Evolutionary conservation across 2,113 vertebrate species (phyloP), one percentile per base, ranked within the genome.

Genomic region (Pantherophis guttatus): DNA sequence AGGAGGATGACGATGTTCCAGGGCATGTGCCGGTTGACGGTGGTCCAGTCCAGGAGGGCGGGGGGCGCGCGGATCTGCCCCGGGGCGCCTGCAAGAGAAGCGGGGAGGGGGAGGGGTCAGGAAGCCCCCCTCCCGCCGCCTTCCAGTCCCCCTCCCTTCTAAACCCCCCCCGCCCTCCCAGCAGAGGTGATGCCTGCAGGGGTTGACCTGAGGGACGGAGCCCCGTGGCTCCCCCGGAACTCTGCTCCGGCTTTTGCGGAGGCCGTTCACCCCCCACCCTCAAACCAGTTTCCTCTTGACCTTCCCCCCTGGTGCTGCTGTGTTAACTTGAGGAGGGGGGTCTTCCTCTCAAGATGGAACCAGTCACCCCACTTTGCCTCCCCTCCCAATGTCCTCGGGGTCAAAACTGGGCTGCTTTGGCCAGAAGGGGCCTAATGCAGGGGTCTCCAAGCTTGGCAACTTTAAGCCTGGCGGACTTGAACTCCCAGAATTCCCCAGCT

Each of bases 1-100:
- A 99, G 96, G 94, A 99, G 97, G 90, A 99, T 91, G 33, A 99
- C 91, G 15, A 99, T 98, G 94, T 98, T 98, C 99, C 99, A 99
- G 0, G 99, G 98, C 98, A 99, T 98, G 81, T 98, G 98, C 90
- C 98, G n/a, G 0, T 99, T 98, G 9, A 98, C 98, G 0, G 92
- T 70, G 53, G 98, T 94, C 99, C 99, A 99, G 85, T 93, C 95
- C 95, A 99, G 97, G 75, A 99, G 97, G 70, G 98, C n/a, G 0
- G 96, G 86, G 5, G 98, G 98, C 1, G 95, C 94, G 62, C 52
- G 97, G 86, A 98, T 88, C 92, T 59, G 97, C 55, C 90, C 11
- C 44, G 97, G 97, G 70, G 92, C 39, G 17, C 23, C 97, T 98
- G n/a, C 48, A 96, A 95, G 70, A 33, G 70, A 75, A 19, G 70